Percentiles rank a stretch among this genome's conserved stretches.
Conservation (phyloP, 92 coral and sea anemone genomes). For the Nematostella vectensis region DNA sequence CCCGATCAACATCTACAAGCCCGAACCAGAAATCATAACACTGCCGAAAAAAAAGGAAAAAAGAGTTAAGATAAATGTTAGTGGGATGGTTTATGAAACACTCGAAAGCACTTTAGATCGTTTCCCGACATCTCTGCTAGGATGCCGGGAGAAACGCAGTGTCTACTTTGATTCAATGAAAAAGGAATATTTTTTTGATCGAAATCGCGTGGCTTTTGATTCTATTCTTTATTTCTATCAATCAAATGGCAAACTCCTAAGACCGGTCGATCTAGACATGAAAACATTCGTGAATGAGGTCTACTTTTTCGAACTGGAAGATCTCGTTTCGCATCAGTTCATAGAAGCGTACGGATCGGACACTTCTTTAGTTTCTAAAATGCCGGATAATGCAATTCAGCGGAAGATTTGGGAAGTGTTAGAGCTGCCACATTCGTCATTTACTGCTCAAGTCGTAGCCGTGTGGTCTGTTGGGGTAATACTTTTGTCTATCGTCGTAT, state of each 20-base stretch:
- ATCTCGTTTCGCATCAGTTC: constrained; percentile 49
- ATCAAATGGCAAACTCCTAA: constrained; percentile 78
- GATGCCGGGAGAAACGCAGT: constrained; percentile 77
- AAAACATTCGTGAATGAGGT: constrained; percentile 72
- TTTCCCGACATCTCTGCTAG: constrained; percentile 79
- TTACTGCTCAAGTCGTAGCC: constrained; percentile 59
- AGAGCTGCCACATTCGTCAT: constrained; percentile 63
- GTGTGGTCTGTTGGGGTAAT: constrained; percentile 73
- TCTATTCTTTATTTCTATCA: constrained; percentile 92
- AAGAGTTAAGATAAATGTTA: constrained; percentile 69
- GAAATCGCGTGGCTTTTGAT: constrained; percentile 87
- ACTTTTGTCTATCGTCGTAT: constrained; percentile 73
- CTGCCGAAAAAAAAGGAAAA: constrained; percentile 52
- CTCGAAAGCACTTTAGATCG: constrained; percentile 80
- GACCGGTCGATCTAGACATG: constrained; percentile 77
- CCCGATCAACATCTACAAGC: constrained; percentile 30
- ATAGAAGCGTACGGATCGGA: constrained; percentile 28
- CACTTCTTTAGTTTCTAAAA: constrained; percentile 14
- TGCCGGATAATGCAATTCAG: constrained; percentile 48
- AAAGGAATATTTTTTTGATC: constrained; percentile 79
- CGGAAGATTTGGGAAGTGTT: constrained; percentile 61
- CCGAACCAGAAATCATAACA: constrained; percentile 38
- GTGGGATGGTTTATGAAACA: constrained; percentile 94
- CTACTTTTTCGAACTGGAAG: constrained; percentile 79
- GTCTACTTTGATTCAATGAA: constrained; percentile 65